Evolutionary conservation across 2,113 vertebrate species (phyloP), one percentile per base, ranked within the genome.

Genomic region (Protobothrops mucrosquamatus): DNA sequence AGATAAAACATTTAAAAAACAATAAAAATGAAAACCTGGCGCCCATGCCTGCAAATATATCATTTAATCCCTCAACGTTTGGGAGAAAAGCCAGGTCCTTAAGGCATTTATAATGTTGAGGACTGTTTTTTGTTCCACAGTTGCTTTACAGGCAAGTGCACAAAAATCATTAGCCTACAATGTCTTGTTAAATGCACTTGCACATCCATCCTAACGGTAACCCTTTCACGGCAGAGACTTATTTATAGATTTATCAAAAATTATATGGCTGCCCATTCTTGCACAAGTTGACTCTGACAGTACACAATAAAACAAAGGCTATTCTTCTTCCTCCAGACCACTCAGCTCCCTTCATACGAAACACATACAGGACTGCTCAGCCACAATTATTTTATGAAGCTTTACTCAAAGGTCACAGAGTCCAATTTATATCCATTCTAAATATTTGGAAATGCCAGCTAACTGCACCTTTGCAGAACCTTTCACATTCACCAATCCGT

Each of bases 331-430:
- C 14, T 39, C 11, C 74, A 39, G 14, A 46, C 5, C 3, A 12
- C 11, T 20, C 57, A 8, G 23, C 2, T 69, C 86, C 52, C 54
- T 0, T 0, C 11, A 3, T 12, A 4, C 52, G 2, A 74, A 88
- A 24, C 0, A 0, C 3, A 88, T 5, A 29, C 7, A 26, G 92
- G 91, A 86, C 34, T 43, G 8, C 5, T 43, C 81, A 88, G 10
- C n/a, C 88, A 85, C 96, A 96, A 94, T 95, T 91, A 93, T 81
- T 93, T 0, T 0, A 46, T 0, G 52, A 34, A 95, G 92, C 64
- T 57, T 91, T 95, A 95, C 92, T 90, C 34, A 57, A 93, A 93
- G 96, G 96, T 96, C 95, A 96, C 20, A 81, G 93, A 94, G 96
- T 93, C 97, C 95, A 93, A 20, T 94, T 96, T 95, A 92, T 95